Evolutionary conservation across 1,140 invertebrate genomes (phyloP).

Genomic region (Plutomurus gul): DNA sequence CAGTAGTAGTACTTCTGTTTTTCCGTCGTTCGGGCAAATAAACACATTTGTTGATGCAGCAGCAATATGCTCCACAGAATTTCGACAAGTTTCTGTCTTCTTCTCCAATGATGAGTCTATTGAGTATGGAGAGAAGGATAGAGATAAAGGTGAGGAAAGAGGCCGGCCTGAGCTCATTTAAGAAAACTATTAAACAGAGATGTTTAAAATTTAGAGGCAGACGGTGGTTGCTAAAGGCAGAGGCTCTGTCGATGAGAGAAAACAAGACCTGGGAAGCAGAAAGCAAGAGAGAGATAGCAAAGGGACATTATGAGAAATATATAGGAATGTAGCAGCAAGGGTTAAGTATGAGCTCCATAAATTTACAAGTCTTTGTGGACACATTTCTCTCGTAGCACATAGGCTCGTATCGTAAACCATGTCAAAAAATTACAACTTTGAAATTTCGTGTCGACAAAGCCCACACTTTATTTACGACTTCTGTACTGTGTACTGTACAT

Average conservation of each 20-base stretch:
- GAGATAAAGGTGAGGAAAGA: constrained; percentile 20
- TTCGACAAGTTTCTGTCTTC: too few species aligned
- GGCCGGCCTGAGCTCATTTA: constrained; percentile 7
- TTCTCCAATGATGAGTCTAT: constrained; percentile 19
- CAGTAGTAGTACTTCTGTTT: too few species aligned
- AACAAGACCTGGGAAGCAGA: too few species aligned
- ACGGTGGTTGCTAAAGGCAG: too few species aligned
- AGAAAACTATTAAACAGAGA: constrained; percentile 24
- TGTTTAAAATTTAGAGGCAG: too few species aligned
- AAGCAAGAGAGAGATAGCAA: too few species aligned
- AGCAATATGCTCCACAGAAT: too few species aligned
- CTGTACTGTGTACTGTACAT: background rate
- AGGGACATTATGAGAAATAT: constrained; percentile 24
- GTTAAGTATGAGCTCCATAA: constrained; percentile 39
- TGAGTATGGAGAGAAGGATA: background rate
- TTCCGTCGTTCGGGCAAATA: too few species aligned
- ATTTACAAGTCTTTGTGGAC: constrained; percentile 45
- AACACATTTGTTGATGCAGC: too few species aligned
- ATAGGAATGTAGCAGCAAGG: constrained; percentile 35
- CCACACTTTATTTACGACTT: constrained; percentile 43
- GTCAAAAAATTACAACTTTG: constrained; percentile 48
- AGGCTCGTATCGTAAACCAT: constrained; percentile 47
- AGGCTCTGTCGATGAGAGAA: too few species aligned
- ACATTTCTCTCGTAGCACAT: constrained; percentile 27
- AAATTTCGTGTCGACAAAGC: constrained; percentile 46